Evolutionary conservation across 2,888 invertebrate genomes (phyloP).

Genomic region (Drosophila infuscata): DNA sequence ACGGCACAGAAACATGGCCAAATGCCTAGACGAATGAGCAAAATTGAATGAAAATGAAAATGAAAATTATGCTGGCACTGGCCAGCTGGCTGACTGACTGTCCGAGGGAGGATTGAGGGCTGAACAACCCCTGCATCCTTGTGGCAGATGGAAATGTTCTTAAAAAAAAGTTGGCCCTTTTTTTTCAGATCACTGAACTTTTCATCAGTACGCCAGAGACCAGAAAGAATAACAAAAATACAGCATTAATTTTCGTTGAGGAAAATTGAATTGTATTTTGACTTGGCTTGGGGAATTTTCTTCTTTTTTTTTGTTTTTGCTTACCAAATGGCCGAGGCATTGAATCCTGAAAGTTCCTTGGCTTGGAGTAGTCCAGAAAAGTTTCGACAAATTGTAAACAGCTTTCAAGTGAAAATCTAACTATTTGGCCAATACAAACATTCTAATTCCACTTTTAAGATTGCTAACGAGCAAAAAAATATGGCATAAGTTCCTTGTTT

Average conservation of each 20-base stretch:
- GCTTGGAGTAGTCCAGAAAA: constrained; percentile 11
- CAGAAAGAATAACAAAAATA: constrained; percentile 40
- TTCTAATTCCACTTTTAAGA: not conserved
- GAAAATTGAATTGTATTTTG: constrained; percentile 79
- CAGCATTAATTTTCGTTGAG: constrained; percentile 44
- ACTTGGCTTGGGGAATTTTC: constrained; percentile 46
- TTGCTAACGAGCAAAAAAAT: not conserved
- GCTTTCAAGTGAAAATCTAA: constrained; percentile 1
- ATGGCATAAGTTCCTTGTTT: not conserved
- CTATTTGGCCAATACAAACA: constrained; percentile 7
- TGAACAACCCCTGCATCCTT: constrained; percentile 15
- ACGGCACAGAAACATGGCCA: constrained; percentile 36
- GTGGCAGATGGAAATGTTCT: constrained; percentile 61
- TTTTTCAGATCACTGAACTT: constrained; percentile 79
- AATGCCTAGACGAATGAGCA: constrained; percentile 68
- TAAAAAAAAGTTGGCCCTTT: constrained; percentile 79
- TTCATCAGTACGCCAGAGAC: constrained; percentile 15
- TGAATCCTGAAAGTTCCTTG: constrained; percentile 14
- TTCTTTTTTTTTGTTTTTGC: constrained; percentile 28
- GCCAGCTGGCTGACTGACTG: constrained; percentile 33
- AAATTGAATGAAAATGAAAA: constrained; percentile 81
- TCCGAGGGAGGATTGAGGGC: not conserved
- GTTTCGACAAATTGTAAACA: constrained; percentile 15
- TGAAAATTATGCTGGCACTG: constrained; percentile 74
- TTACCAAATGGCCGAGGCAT: constrained; percentile 50